Percentiles rank a stretch among this genome's conserved stretches.
Conservation (phyloP, 2,888 invertebrate genomes). For the Tanypteryx hageni region DNA sequence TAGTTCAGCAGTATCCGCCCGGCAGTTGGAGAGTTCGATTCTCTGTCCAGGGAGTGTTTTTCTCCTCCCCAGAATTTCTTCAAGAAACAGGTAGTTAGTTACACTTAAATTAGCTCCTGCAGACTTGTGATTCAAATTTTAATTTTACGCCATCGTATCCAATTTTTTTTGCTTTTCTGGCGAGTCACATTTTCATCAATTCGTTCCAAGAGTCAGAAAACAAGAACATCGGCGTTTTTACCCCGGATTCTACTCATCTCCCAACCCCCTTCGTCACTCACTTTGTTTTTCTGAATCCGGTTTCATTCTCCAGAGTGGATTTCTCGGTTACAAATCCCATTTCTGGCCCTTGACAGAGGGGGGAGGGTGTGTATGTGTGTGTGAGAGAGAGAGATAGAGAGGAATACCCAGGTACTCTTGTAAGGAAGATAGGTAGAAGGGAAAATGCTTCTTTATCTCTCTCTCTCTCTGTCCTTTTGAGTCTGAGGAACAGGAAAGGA, state of each 20-base stretch:
- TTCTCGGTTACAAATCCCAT: conserved; percentile 60
- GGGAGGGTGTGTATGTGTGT: too few relatives aligned
- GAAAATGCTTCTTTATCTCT: background rate
- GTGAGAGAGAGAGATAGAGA: background rate
- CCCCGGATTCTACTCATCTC: background rate
- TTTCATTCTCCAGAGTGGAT: conserved; percentile 56
- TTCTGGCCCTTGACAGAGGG: conserved; percentile 16
- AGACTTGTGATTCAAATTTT: too few relatives aligned
- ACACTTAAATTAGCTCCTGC: too few relatives aligned
- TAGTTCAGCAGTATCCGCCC: too few relatives aligned
- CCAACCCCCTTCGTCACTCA: background rate
- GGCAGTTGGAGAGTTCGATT: too few relatives aligned
- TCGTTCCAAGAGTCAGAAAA: background rate
- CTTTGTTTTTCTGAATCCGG: conserved; percentile 19
- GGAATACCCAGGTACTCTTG: background rate
- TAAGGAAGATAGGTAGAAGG: background rate
- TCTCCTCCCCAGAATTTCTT: too few relatives aligned
- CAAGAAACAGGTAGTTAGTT: too few relatives aligned
- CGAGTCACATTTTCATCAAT: too few relatives aligned
- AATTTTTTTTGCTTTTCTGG: too few relatives aligned
- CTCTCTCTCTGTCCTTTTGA: background rate
- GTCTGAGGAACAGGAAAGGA: background rate
- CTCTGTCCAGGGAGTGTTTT: too few relatives aligned
- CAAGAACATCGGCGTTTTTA: background rate
- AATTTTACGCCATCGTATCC: too few relatives aligned